phyloP scores from a whole-genome alignment of 2,888 invertebrate species.

The Nephrotoma flavescens region DNA sequence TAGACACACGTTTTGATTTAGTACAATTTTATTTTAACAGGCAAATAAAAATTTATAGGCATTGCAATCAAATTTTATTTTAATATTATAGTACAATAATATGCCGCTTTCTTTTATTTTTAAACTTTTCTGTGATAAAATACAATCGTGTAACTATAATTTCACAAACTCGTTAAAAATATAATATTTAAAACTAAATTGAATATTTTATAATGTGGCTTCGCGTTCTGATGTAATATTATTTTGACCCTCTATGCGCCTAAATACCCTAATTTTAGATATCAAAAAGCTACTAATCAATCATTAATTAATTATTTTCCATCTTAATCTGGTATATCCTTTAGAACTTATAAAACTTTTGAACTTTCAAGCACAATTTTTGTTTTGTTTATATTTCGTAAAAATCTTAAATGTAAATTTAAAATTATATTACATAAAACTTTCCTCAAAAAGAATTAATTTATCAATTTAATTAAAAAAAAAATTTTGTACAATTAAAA shows the following conservation, averaged over 20 bases:
- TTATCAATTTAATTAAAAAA: not conserved
- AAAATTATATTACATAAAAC: not conserved
- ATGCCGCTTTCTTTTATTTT: not conserved
- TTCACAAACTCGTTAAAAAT: not conserved
- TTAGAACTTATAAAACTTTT: not conserved
- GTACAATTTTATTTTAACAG: not conserved
- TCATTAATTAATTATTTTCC: not conserved
- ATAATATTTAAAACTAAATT: not conserved
- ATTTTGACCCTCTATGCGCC: not conserved
- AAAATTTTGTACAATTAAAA: not conserved
- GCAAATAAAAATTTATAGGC: too few species aligned
- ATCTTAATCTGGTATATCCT: not conserved
- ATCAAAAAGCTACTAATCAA: not conserved
- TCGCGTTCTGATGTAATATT: not conserved
- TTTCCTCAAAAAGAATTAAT: not conserved
- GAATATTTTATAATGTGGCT: not conserved
- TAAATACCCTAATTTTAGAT: not conserved
- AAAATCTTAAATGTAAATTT: not conserved
- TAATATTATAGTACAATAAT: not conserved
- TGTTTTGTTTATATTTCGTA: not conserved
- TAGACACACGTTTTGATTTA: not conserved
- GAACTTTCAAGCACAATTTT: not conserved
- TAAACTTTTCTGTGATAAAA: conserved; percentile 3
- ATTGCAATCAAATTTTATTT: not conserved
- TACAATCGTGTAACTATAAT: not conserved